A percentile compares a stretch with the other conserved stretches of the same genome.
phyloP scores from a whole-genome alignment of 1,140 invertebrate species.

The Pomacea maculata region DNA sequence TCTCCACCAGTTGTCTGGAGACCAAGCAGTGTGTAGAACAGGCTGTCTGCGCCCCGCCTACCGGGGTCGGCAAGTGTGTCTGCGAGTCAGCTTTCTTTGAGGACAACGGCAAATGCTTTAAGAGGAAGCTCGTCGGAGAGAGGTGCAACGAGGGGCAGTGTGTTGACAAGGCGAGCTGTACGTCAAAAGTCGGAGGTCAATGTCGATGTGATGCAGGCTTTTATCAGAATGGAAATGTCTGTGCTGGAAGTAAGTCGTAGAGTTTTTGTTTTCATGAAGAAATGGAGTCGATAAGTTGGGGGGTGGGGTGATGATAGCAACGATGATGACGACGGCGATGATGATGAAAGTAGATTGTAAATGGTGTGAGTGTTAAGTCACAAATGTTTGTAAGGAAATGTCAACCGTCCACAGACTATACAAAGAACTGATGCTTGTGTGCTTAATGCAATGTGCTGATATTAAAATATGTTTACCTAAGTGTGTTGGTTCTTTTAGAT shows the following conservation, averaged over 20 bases:
- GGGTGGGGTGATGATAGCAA: too few species aligned
- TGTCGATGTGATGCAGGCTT: conserved; percentile 22
- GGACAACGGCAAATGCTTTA: conserved; percentile 27
- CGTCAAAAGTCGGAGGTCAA: conserved; percentile 1
- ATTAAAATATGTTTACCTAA: too few species aligned
- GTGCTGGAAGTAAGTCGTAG: conserved; percentile 17
- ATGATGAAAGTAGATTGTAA: too few species aligned
- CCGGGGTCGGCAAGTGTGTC: conserved; percentile 18
- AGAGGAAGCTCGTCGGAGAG: conserved; percentile 15
- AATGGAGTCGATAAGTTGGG: neutral
- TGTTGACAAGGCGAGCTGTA: conserved; percentile 14
- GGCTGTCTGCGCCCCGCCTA: conserved; percentile 17
- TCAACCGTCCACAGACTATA: too few species aligned
- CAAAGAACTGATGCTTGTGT: too few species aligned
- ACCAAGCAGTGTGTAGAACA: conserved; percentile 25
- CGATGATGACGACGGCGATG: too few species aligned
- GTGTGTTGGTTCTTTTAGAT: too few species aligned
- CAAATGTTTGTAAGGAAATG: too few species aligned
- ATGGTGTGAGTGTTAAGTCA: too few species aligned
- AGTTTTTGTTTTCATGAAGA: neutral
- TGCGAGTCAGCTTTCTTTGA: conserved; percentile 21
- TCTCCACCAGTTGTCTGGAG: conserved; percentile 5
- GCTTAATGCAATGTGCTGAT: too few species aligned
- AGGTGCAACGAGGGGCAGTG: conserved; percentile 23
- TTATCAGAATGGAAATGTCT: conserved; percentile 12